Base-by-base conservation (phyloP, 2,113 vertebrate genomes). In the Amblyornis subalaris region DNA sequence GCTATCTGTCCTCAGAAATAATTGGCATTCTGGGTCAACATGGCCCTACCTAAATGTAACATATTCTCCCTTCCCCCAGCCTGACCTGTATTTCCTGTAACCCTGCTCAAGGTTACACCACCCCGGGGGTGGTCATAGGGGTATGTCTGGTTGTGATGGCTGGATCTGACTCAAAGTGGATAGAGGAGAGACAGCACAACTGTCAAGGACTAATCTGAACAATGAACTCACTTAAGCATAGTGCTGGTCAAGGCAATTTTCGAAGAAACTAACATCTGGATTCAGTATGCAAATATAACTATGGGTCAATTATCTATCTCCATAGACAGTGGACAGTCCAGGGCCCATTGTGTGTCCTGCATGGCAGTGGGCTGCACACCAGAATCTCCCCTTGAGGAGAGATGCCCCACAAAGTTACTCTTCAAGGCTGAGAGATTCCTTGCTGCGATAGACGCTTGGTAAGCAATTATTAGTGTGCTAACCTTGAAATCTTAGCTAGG, bases 21-120 rank as follows among this genome's bases (percentile, higher is more conserved):
- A 57, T 23, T 62, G 6, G 20, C 14, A 10, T 75, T 83, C 53
- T 50, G 60, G 33, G 57, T 36, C 16, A 57, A 6, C 18, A 40
- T 0, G 0, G 17, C 15, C 38, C 38, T 38, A 29, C 19, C 15
- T 9, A 45, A 53, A 45, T 19, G 9, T 24, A 33, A 19, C n/a
- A 29, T 45, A 61, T 16, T 61, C 47, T 61, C 12, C 38, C 45
- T 70, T 77, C 38, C 0, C 0, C 18, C 62, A 36, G 5, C 7
- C 54, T 53, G 28, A 53, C 14, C 11, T 45, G 26, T 47, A 36
- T 44, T 20, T 12, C 28, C 23, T 13, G 15, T 22, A 53, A 54
- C 8, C 5, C 24, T 42, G 42, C 42, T 42, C 42, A 42, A 42
- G 42, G 42, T 42, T 42, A 42, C 42, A 42, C 42, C 42, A 42